A percentile compares a stretch with the other conserved stretches of the same genome.
Evolutionary conservation across 2,113 vertebrate species (phyloP).

Genomic region (Phylloscopus trochilus): DNA sequence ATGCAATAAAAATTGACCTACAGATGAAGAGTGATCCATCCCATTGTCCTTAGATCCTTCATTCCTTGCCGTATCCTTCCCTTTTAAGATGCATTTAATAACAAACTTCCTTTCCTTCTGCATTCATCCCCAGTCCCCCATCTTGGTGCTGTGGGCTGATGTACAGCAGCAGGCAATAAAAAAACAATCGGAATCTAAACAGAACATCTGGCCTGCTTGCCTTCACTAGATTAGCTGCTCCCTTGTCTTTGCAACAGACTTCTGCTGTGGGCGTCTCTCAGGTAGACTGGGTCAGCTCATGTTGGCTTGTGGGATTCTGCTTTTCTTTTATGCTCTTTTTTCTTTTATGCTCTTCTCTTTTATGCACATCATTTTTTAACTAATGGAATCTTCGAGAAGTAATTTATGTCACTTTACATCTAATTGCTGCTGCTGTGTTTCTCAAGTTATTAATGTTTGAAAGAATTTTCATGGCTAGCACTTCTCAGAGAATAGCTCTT

Average conservation of each 20-base stretch:
- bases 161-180: background rate
- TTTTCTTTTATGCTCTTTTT: background rate
- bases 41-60: slow-evolving; percentile 11
- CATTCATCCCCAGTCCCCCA: background rate
- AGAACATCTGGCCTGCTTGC: background rate
- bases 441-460: slow-evolving; percentile 45
- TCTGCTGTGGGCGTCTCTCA: background rate
- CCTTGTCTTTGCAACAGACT: background rate
- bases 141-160: background rate
- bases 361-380: slow-evolving; percentile 1
- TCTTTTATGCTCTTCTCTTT: background rate
- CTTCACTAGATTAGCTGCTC: background rate
- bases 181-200: background rate
- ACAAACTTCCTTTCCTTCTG: background rate
- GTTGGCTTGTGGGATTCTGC: background rate
- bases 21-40: background rate
- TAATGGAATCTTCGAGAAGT: slow-evolving; percentile 25
- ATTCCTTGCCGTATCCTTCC: background rate
- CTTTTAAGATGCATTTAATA: background rate
- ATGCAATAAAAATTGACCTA: slow-evolving; percentile 49
- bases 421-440: slow-evolving; percentile 9
- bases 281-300: background rate
- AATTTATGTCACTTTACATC: slow-evolving; percentile 40
- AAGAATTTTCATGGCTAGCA: background rate
- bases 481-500: background rate